Evolutionary conservation across 53 echinoderm and acorn worm species (phyloP).

Genomic region (Temnopleurus reevesii): DNA sequence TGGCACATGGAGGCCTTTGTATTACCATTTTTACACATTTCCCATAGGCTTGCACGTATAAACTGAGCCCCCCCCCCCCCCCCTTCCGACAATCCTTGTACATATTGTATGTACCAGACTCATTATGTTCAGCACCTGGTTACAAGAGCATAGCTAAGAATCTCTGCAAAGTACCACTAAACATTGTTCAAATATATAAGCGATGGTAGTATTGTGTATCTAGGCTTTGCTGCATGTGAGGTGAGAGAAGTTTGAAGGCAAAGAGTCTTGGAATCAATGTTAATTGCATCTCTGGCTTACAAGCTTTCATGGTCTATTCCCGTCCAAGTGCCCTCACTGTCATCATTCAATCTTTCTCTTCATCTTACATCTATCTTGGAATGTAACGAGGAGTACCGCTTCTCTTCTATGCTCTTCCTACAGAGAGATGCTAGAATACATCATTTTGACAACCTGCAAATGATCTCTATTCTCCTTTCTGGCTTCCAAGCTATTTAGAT

Average conservation of each 20-base stretch:
- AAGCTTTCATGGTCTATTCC: conserved; percentile 42
- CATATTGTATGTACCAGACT: too few relatives aligned
- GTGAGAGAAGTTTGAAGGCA: conserved; percentile 18
- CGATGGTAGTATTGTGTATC: conserved; percentile 6
- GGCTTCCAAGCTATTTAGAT: not conserved
- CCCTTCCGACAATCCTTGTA: too few relatives aligned
- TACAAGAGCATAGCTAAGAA: not conserved
- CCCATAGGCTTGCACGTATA: too few relatives aligned
- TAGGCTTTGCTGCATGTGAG: conserved; percentile 8
- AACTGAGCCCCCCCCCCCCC: too few relatives aligned
- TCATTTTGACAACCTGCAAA: not conserved
- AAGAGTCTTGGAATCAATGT: conserved; percentile 21
- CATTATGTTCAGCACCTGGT: too few relatives aligned
- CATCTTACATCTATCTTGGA: conserved; percentile 4
- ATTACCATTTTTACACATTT: too few relatives aligned
- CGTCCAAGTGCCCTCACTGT: not conserved
- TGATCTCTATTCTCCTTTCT: not conserved
- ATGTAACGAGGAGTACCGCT: not conserved
- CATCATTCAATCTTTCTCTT: not conserved
- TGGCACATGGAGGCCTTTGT: too few relatives aligned
- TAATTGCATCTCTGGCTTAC: conserved; percentile 40
- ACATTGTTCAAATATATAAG: not conserved
- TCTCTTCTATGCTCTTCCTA: not conserved
- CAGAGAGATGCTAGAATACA: not conserved
- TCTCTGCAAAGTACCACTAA: conserved; percentile 25